These are phyloP conservation scores for Chamaetylas fuelleborni DNA, from an alignment of 2,113 vertebrate genomes.

Conservation along the genomic window DNA sequence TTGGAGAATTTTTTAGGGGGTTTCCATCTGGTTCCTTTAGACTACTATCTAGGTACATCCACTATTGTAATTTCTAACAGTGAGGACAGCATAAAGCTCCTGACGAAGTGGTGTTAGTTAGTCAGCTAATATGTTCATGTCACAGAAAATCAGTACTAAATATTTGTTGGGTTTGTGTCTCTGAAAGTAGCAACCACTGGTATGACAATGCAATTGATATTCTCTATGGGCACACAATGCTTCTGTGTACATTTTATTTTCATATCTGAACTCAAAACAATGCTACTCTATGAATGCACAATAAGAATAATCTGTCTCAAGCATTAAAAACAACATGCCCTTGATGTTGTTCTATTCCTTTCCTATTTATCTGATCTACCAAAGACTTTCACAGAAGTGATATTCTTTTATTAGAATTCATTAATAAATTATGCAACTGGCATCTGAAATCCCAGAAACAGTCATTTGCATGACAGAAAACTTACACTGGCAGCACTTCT, in stretches of 20 bases:
- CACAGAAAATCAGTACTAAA: background rate
- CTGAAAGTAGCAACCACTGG: background rate
- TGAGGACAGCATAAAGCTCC: background rate
- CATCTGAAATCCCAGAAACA: background rate
- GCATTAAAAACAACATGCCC: background rate
- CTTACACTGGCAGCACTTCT: background rate
- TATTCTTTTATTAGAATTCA: background rate
- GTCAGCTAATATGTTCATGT: background rate
- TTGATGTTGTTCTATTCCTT: background rate
- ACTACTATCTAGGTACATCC: background rate
- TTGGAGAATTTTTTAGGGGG: background rate
- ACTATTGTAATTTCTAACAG: background rate
- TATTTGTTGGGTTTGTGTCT: background rate
- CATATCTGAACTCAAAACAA: background rate
- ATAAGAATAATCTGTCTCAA: background rate
- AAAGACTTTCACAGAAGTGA: background rate
- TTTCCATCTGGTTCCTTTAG: background rate
- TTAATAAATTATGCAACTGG: background rate
- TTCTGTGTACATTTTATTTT: background rate
- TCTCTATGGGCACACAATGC: background rate
- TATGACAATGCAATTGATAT: background rate
- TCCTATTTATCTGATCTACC: background rate
- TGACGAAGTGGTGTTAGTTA: background rate
- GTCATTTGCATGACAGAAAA: slow-evolving; percentile 9
- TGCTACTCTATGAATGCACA: background rate